phyloP scores from a whole-genome alignment of 1,140 invertebrate genomes.

The Drosophila rufa region DNA sequence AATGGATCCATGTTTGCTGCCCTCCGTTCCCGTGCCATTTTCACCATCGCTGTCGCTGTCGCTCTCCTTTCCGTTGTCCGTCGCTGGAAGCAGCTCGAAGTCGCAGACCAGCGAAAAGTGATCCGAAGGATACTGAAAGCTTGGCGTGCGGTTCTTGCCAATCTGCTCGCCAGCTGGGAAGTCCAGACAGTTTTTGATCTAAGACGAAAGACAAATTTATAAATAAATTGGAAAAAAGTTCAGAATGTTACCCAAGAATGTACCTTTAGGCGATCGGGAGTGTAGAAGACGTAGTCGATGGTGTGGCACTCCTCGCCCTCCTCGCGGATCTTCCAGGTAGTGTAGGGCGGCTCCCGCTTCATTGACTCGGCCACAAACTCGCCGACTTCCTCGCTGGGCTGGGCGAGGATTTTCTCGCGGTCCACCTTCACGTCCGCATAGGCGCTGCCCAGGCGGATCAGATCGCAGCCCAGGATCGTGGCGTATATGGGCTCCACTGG shows the following conservation, averaged over 20 bases:
- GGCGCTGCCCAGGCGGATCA: constrained; percentile 85
- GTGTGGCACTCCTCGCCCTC: constrained; percentile 91
- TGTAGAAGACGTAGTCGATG: constrained; percentile 93
- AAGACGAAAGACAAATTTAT: background rate
- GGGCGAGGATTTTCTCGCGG: constrained; percentile 23
- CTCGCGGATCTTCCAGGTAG: constrained; percentile 92
- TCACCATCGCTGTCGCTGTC: constrained; percentile 23
- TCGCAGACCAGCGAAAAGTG: constrained; percentile 92
- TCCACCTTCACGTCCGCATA: constrained; percentile 85
- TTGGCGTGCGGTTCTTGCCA: constrained; percentile 89
- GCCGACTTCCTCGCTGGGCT: constrained; percentile 36
- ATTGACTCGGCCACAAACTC: constrained; percentile 71
- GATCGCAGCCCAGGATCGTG: constrained; percentile 86
- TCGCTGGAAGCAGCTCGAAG: constrained; percentile 85
- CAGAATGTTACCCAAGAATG: background rate
- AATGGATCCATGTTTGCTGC: constrained; percentile 44
- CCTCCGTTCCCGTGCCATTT: constrained; percentile 9
- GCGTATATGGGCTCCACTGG: constrained; percentile 90
- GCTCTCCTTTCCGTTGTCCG: constrained; percentile 12
- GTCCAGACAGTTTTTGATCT: constrained; percentile 87
- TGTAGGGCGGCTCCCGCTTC: constrained; percentile 89
- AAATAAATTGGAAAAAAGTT: background rate
- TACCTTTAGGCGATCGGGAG: constrained; percentile 86
- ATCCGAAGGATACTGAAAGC: constrained; percentile 91
- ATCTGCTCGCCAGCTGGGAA: constrained; percentile 90